Percentiles rank a stretch among this genome's conserved stretches.
These are phyloP conservation scores for Julus scandinavius DNA, from an alignment of 2,888 invertebrate genomes.

Conservation along the genomic window DNA sequence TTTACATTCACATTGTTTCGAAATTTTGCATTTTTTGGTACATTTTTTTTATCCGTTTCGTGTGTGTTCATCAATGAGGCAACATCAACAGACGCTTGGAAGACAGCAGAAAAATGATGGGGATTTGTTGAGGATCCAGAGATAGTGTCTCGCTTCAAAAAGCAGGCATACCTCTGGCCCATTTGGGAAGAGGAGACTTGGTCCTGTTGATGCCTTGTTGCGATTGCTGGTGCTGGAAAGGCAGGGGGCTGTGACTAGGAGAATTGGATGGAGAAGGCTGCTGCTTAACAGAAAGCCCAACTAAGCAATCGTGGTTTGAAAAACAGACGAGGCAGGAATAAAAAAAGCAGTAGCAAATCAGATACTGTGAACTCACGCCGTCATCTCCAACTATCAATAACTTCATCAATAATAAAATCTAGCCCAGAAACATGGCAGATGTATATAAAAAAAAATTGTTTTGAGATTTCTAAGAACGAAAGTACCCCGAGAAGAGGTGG, in stretches of 20 bases:
- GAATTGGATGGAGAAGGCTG: conserved; percentile 58
- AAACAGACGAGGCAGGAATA: neutral
- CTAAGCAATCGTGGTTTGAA: conserved; percentile 51
- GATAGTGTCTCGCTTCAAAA: neutral
- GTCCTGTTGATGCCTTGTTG: conserved; percentile 59
- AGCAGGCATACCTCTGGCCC: conserved; percentile 70
- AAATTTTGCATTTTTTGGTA: too few species aligned
- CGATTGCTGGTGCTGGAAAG: conserved; percentile 56
- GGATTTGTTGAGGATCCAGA: neutral
- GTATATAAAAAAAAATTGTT: too few species aligned
- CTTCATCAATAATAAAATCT: neutral
- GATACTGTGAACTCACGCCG: neutral
- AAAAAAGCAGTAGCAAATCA: neutral
- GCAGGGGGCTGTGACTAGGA: conserved; percentile 58
- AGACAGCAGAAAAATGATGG: neutral
- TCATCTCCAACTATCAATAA: neutral
- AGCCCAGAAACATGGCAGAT: neutral
- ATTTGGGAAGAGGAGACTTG: conserved; percentile 69
- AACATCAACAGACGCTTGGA: neutral
- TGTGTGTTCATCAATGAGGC: neutral
- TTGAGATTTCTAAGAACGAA: too few species aligned
- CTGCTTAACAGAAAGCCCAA: conserved; percentile 58
- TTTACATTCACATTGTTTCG: too few species aligned
- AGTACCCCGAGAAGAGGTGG: too few species aligned
- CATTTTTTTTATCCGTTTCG: neutral